Conservation (phyloP, 2,888 invertebrate species). For the Chymomyza caudatula region DNA sequence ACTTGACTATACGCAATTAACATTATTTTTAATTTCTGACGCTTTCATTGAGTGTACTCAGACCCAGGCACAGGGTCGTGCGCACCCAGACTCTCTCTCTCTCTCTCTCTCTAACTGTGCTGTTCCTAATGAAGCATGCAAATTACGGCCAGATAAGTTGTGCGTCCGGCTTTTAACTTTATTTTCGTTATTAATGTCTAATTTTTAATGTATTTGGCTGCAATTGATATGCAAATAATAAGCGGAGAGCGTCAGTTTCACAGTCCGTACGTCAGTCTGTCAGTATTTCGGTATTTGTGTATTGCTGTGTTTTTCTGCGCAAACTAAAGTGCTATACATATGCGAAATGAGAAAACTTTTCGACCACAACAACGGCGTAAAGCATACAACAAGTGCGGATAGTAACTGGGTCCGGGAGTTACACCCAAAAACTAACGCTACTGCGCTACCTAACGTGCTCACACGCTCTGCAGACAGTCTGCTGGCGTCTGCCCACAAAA, state of each 20-base stretch:
- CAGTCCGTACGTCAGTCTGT: background rate
- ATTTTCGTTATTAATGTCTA: slow-evolving; percentile 64
- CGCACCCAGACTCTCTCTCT: too few relatives aligned
- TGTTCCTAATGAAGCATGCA: slow-evolving; percentile 65
- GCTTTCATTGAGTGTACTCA: background rate
- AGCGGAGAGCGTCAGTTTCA: too few relatives aligned
- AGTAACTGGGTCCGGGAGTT: slow-evolving; percentile 28
- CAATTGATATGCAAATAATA: slow-evolving; percentile 68
- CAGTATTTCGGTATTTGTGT: background rate
- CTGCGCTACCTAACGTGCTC: background rate
- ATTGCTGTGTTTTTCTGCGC: background rate
- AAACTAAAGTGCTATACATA: background rate
- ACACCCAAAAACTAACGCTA: slow-evolving; percentile 20
- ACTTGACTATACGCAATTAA: slow-evolving; percentile 51
- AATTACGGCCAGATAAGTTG: slow-evolving; percentile 56
- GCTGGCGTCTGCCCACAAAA: slow-evolving; percentile 67
- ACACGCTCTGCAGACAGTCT: background rate
- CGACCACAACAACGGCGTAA: slow-evolving; percentile 68
- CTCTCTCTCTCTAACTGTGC: background rate
- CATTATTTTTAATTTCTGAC: slow-evolving; percentile 67
- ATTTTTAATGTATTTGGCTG: slow-evolving; percentile 63
- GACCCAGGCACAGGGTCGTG: too few relatives aligned
- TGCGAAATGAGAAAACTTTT: slow-evolving; percentile 69
- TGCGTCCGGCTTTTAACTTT: slow-evolving; percentile 55
- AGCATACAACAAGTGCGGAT: slow-evolving; percentile 13